phyloP scores from a whole-genome alignment of 2,113 vertebrate species.

The Chlamydotis undulata region DNA sequence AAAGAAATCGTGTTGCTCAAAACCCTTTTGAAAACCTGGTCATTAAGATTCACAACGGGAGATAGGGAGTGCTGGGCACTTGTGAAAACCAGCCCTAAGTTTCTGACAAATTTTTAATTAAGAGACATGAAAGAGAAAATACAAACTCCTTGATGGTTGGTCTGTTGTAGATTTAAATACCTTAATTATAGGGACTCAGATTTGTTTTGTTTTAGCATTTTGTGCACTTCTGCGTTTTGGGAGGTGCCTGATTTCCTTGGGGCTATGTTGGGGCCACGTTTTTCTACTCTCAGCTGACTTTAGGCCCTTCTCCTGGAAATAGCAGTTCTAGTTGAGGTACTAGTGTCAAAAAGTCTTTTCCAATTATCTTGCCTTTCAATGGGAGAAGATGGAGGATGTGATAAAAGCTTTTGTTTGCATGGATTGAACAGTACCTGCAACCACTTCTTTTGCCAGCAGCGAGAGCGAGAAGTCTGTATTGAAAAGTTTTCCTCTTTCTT shows the following conservation, averaged over 20 bases:
- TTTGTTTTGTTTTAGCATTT: neutral
- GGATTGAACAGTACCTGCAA: neutral
- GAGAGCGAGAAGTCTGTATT: neutral
- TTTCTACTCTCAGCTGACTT: neutral
- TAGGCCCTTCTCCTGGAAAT: neutral
- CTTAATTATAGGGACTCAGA: neutral
- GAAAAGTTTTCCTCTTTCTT: neutral
- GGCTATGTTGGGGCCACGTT: accelerated
- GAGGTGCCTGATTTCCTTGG: neutral
- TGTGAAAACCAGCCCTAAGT: neutral
- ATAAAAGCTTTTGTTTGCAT: neutral
- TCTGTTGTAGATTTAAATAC: neutral
- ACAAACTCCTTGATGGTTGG: neutral
- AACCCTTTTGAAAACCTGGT: neutral
- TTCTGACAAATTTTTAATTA: slow-evolving; percentile 4
- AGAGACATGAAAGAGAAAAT: neutral
- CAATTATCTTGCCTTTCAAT: neutral
- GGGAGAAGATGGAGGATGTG: neutral
- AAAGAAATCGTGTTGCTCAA: neutral
- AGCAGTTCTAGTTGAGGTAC: neutral
- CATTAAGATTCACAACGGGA: neutral
- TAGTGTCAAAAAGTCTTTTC: neutral
- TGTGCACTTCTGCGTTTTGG: accelerated
- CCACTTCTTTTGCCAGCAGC: neutral
- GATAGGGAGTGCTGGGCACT: neutral